phyloP scores from a whole-genome alignment of 2,888 invertebrate species.

The Mellilla xanthometata region DNA sequence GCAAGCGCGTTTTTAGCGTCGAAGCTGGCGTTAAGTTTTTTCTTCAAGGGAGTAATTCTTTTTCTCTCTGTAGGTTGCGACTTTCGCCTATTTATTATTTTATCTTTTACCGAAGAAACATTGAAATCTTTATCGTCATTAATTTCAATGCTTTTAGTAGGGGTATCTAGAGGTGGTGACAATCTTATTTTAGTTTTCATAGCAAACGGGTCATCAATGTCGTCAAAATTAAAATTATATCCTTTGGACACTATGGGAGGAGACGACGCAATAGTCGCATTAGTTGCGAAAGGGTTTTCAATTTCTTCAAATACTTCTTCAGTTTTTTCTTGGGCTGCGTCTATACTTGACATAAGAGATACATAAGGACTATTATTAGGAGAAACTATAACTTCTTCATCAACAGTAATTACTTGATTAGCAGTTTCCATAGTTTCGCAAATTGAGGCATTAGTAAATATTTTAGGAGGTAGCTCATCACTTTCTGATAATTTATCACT shows the following conservation, averaged over 20 bases:
- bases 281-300: conserved; percentile 32
- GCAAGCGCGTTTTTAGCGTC: conserved; percentile 22
- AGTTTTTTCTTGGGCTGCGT: conserved; percentile 21
- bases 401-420: conserved; percentile 20
- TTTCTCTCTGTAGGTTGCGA: conserved; percentile 49
- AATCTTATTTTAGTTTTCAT: conserved; percentile 61
- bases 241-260: conserved; percentile 62
- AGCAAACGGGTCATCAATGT: conserved; percentile 66
- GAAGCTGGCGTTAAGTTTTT: conserved; percentile 46
- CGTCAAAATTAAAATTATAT: conserved; percentile 70
- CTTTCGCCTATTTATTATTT: conserved; percentile 44
- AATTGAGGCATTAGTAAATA: conserved; percentile 2
- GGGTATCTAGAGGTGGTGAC: conserved; percentile 51
- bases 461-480: neutral
- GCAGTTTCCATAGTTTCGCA: conserved; percentile 2
- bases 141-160: conserved; percentile 24
- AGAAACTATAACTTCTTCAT: conserved; percentile 52
- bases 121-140: conserved; percentile 24
- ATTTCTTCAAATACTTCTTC: conserved; percentile 32
- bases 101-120: neutral
- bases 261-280: conserved; percentile 47
- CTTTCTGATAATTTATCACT: neutral
- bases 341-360: conserved; percentile 43
- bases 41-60: conserved; percentile 38
- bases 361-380: conserved; percentile 59